A percentile compares a stretch with the other conserved stretches of the same genome.
Evolutionary conservation across 2,797 vertebrate genomes (phyloP).

Genomic region (Cetoscarus ocellatus): DNA sequence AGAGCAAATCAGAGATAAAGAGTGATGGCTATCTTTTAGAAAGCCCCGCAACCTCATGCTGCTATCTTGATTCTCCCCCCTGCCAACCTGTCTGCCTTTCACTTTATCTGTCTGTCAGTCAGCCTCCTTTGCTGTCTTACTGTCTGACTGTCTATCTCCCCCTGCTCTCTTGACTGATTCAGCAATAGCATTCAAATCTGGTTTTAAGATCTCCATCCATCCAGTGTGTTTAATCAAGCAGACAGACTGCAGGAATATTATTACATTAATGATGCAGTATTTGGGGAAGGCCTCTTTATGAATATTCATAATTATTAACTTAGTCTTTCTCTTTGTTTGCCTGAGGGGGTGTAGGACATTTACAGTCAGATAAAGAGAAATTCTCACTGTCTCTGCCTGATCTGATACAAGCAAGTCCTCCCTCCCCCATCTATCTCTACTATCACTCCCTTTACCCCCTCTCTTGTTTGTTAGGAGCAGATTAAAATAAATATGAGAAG

Average conservation of each 20-base stretch:
- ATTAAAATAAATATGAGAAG: constrained; percentile 84
- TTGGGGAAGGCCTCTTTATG: constrained; percentile 51
- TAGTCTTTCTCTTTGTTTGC: constrained; percentile 88
- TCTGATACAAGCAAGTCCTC: constrained; percentile 47
- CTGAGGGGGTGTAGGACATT: constrained; percentile 52
- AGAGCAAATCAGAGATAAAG: constrained; percentile 55
- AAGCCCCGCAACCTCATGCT: constrained; percentile 49
- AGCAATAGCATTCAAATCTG: constrained; percentile 41
- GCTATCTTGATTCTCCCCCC: constrained; percentile 46
- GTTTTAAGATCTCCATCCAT: constrained; percentile 37
- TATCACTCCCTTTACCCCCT: constrained; percentile 48
- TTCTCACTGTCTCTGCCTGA: constrained; percentile 33
- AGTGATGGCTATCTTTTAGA: constrained; percentile 75
- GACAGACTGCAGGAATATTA: constrained; percentile 54
- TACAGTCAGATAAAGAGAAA: constrained; percentile 56
- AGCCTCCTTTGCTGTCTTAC: constrained; percentile 9
- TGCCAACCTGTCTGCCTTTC: constrained; percentile 48
- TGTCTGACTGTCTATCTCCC: constrained; percentile 15
- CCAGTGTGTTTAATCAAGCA: constrained; percentile 54
- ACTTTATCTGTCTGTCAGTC: constrained; percentile 23
- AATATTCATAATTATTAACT: constrained; percentile 66
- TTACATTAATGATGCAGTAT: constrained; percentile 55
- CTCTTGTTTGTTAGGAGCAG: constrained; percentile 72
- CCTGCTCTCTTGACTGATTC: constrained; percentile 38
- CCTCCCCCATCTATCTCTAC: constrained; percentile 41